These are phyloP conservation scores for Mesocricetus auratus DNA, from an alignment of 2,113 vertebrate genomes.

Conservation along the genomic window DNA sequence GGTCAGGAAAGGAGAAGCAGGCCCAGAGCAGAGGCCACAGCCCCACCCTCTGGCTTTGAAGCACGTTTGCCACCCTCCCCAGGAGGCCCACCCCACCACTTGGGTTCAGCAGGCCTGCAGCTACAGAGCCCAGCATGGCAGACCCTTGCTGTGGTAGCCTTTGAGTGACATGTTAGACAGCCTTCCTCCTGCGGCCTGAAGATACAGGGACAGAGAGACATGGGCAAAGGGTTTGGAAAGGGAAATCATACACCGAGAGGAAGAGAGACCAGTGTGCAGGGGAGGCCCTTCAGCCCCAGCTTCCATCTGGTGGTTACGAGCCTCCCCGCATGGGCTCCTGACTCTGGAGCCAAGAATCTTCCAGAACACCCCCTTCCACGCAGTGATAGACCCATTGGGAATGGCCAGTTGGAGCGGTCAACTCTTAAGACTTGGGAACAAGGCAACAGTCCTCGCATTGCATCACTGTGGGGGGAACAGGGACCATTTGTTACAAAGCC, in stretches of 20 bases:
- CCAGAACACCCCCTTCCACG: too few relatives aligned
- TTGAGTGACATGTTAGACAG: neutral
- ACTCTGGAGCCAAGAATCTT: too few relatives aligned
- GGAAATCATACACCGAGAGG: neutral
- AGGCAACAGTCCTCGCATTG: rapidly evolving
- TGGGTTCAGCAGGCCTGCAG: rapidly evolving
- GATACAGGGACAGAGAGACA: neutral
- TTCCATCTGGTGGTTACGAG: neutral
- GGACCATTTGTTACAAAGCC: neutral
- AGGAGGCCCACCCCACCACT: neutral
- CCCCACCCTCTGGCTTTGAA: rapidly evolving
- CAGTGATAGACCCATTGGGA: too few relatives aligned
- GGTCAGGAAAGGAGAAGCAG: too few relatives aligned
- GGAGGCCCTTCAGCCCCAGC: neutral
- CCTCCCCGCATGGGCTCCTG: too few relatives aligned
- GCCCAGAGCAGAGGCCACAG: too few relatives aligned
- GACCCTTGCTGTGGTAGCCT: neutral
- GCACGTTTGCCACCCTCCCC: neutral
- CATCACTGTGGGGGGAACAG: rapidly evolving
- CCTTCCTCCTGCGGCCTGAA: neutral
- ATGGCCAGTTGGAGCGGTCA: neutral
- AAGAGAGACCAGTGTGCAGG: neutral
- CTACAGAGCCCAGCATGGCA: neutral
- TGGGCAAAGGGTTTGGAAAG: rapidly evolving
- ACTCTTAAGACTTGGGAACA: neutral